phyloP scores from a whole-genome alignment of 2,888 invertebrate genomes.

The Scrobipalpa costella region DNA sequence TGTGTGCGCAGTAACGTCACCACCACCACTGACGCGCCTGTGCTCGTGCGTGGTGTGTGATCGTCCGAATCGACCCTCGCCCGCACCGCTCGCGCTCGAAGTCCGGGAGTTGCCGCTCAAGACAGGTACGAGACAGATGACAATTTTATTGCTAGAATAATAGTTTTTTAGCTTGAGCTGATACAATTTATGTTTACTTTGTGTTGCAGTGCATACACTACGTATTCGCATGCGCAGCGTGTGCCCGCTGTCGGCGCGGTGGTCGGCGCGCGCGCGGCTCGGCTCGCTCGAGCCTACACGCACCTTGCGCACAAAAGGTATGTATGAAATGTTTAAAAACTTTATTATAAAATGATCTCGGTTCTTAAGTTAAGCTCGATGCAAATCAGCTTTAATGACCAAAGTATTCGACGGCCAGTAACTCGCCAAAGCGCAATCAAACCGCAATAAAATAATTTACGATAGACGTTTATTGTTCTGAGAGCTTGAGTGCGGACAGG shows the following conservation, averaged over 20 bases:
- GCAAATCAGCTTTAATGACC: slow-evolving; percentile 5
- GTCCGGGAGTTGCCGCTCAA: slow-evolving; percentile 22
- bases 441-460: slow-evolving; percentile 9
- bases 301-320: not conserved
- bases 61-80: not conserved
- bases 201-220: slow-evolving; percentile 16
- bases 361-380: not conserved
- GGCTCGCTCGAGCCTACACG: slow-evolving; percentile 37
- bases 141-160: too few relatives aligned
- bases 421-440: not conserved
- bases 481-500: not conserved
- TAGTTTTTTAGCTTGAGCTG: too few relatives aligned
- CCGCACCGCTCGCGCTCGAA: slow-evolving; percentile 19
- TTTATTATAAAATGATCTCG: not conserved
- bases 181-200: too few relatives aligned
- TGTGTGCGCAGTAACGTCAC: slow-evolving; percentile 12
- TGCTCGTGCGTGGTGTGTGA: slow-evolving; percentile 20
- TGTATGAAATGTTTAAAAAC: not conserved
- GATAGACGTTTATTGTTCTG: not conserved
- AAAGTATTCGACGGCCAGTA: not conserved
- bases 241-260: slow-evolving; percentile 46
- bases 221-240: slow-evolving; percentile 46
- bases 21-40: slow-evolving; percentile 22
- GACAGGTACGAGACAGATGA: slow-evolving; percentile 26
- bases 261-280: slow-evolving; percentile 49